A percentile compares a stretch with the other conserved stretches of the same genome.
phyloP scores from a whole-genome alignment of 2,797 vertebrate species.

The Protonibea diacanthus region DNA sequence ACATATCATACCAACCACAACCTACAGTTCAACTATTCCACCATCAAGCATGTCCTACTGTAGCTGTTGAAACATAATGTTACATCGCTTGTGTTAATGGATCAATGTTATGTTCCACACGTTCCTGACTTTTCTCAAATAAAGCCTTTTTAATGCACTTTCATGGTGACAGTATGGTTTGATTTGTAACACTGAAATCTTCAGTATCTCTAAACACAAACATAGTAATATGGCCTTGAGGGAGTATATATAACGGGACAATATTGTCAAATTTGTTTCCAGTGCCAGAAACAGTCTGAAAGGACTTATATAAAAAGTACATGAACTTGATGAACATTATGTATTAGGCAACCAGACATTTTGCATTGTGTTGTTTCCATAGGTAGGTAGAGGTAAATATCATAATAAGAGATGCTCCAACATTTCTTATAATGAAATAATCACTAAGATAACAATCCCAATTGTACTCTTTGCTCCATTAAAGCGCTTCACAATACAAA shows the following conservation, averaged over 20 bases:
- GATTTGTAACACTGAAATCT: neutral
- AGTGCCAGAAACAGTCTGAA: neutral
- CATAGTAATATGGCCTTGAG: neutral
- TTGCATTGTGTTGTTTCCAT: neutral
- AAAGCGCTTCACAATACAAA: neutral
- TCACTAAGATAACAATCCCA: neutral
- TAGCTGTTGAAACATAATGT: slow-evolving; percentile 14
- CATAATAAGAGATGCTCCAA: neutral
- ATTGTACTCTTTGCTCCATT: neutral
- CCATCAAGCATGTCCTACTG: slow-evolving; percentile 1
- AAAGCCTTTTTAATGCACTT: slow-evolving; percentile 61
- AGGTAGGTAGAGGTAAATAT: slow-evolving; percentile 4
- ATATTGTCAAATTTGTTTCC: neutral
- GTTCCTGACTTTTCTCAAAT: slow-evolving; percentile 63
- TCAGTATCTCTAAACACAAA: neutral
- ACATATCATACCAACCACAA: slow-evolving; percentile 7
- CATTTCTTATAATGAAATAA: neutral
- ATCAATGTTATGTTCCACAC: slow-evolving; percentile 36
- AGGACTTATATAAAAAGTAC: neutral
- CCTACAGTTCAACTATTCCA: slow-evolving; percentile 24
- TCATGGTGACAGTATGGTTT: slow-evolving; percentile 11
- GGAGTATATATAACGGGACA: neutral
- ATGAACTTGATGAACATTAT: neutral
- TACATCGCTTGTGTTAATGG: slow-evolving; percentile 23
- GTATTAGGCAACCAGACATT: neutral